Evolutionary conservation across 2,888 invertebrate genomes (phyloP), one percentile per base, ranked within the genome.

Genomic region (Harmothoe impar): DNA sequence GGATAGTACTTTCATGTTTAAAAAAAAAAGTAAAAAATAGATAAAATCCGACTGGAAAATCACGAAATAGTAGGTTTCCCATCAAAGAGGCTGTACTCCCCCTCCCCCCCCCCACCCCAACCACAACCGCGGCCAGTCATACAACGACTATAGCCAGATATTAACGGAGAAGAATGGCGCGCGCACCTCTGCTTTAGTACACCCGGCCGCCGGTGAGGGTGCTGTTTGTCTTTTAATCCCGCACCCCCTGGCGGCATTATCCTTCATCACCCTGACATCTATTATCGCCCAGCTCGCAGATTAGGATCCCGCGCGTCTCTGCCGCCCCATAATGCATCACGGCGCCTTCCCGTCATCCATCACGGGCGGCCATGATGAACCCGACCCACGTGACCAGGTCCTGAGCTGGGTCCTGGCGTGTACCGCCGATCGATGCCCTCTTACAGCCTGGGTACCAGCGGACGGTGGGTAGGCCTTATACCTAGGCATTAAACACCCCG

Each of bases 221-320:
- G 62, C 62, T 62, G 62, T 62, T 62, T 62, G 62, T 62, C 62
- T 62, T 5, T 62, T 62, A 62, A 62, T 62, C 62, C 62, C 23
- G 1, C 3, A 7, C 25, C 72, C 72, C n/a, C 25, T 15, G 31
- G n/a, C 7, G 72, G 29, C 72, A 72, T 72, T 72, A 72, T 72
- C 72, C 31, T 25, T 72, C 72, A 72, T 72, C 72, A 72, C 72
- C 25, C 72, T 72, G 72, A 29, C 72, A 72, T 72, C 72, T 72
- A 72, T 72, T 72, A 72, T 72, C 72, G 72, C 72, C 72, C 72
- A 29, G 29, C 72, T 72, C 25, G 43, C 72, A 72, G 72, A 72
- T 72, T 72, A 72, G 72, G 72, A 72, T 72, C 72, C 72, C 72
- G 72, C 72, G 72, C 72, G 72, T 72, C 72, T 72, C 72, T 15